A percentile compares a stretch with the other conserved stretches of the same genome.
phyloP scores from a whole-genome alignment of 2,113 vertebrate genomes.

The Passer montanus region DNA sequence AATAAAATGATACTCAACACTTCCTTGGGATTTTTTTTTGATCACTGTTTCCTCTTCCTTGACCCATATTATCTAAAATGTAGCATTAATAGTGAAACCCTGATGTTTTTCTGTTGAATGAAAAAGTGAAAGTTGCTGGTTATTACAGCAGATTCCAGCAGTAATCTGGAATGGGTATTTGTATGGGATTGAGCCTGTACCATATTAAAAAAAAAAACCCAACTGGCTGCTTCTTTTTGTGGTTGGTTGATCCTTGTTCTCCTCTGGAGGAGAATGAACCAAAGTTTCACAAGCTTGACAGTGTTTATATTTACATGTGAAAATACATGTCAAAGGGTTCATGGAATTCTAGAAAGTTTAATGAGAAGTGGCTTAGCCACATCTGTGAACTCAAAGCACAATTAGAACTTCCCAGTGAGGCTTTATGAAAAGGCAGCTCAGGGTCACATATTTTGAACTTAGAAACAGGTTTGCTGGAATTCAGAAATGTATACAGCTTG shows the following conservation, averaged over 20 bases:
- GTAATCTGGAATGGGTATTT: not conserved
- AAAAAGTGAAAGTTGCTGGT: not conserved
- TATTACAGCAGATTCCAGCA: not conserved
- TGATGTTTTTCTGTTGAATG: not conserved
- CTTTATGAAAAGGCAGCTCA: conserved; percentile 16
- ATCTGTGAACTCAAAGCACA: conserved; percentile 31
- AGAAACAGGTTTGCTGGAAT: conserved; percentile 2
- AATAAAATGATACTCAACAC: not conserved
- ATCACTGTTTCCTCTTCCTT: not conserved
- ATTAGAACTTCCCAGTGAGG: conserved; percentile 30
- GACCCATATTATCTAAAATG: not conserved
- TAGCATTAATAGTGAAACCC: not conserved
- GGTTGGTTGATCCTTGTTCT: not conserved
- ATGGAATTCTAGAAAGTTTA: conserved; percentile 3
- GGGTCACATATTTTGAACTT: conserved; percentile 21
- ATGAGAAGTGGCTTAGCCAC: conserved; percentile 50
- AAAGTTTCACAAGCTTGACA: not conserved
- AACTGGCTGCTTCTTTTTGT: conserved; percentile 22
- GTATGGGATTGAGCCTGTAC: not conserved
- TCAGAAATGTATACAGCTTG: not conserved
- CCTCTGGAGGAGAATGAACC: not conserved
- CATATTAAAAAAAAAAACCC: not conserved
- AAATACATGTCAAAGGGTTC: conserved; percentile 4
- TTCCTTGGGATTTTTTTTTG: not conserved
- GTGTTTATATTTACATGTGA: conserved; percentile 18